Evolutionary conservation across 2,797 vertebrate genomes (phyloP), one percentile per base, ranked within the genome.

Genomic region (Micropoecilia bifurca): DNA sequence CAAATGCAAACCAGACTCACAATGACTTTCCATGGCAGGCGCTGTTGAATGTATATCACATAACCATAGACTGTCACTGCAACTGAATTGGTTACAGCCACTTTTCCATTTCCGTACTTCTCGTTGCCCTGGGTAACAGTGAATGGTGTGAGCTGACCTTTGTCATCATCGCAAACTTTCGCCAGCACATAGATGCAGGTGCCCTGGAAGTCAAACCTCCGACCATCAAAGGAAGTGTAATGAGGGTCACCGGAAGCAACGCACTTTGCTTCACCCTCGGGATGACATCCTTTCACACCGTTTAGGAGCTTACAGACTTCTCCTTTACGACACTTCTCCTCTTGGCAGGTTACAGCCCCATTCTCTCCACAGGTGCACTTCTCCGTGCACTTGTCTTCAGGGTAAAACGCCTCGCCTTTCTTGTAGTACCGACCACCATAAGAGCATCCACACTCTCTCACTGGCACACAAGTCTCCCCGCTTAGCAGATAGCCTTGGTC

Each of bases 391-490:
- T 87, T 30, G 0, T 68, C 75, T 28, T 91, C 80, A 45, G 86
- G 81, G 69, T 93, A 94, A 86, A 95, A 95, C 50, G 79, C 4
- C 0, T 94, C 87, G 20, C 89, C 86, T 80, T 76, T 88, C 50
- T 61, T 90, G 79, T 93, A 95, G 81, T 96, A 96, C 0, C 57
- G 90, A 0, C 95, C 96, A 0, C 87, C 33, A 55, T 95, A 90
- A 1, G 83, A 47, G 68, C 97, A 98, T 77, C 97, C 97, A 0
- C 97, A 98, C 20, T 94, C 83, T 46, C 86, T 14, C 71, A 94
- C 55, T 0, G 96, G 95, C 68, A 97, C 84, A 0, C 97, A 98
- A 30, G 63, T 53, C 9, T 78, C 87, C 0, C 97, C 97, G 0
- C 95, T 97, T 73, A 88, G 90, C 2, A 94, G 78, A 71, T 93